These are phyloP conservation scores for Etheostoma cragini DNA, from an alignment of 2,113 vertebrate genomes.

Conservation along the genomic window DNA sequence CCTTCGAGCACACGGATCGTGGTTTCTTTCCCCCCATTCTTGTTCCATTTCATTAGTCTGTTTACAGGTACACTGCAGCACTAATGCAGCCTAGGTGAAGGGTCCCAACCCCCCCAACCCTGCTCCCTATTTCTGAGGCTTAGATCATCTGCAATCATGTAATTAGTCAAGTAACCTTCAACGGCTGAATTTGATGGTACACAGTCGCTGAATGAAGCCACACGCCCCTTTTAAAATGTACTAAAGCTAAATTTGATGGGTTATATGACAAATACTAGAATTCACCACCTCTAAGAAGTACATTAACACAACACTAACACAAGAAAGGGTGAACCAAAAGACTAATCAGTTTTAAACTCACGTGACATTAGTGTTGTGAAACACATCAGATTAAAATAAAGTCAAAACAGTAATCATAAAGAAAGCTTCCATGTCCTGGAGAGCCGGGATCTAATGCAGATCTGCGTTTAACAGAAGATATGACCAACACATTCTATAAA, in stretches of 20 bases:
- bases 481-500: not conserved
- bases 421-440: not conserved
- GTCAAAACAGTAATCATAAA: no score
- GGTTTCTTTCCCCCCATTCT: not conserved
- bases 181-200: not conserved
- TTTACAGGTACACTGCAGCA: slow-evolving; percentile 15
- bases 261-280: not conserved
- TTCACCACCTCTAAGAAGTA: not conserved
- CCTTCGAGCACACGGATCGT: not conserved
- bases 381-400: not conserved
- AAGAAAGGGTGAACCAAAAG: no score
- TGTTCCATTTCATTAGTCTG: slow-evolving; percentile 19
- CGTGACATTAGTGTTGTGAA: not conserved
- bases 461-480: no score
- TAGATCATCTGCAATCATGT: not conserved
- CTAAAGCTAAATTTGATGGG: not conserved
- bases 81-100: slow-evolving; percentile 38
- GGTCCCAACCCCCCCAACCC: not conserved
- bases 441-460: not conserved
- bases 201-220: not conserved
- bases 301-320: not conserved
- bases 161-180: slow-evolving; percentile 26
- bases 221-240: no score
- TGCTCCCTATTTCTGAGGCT: not conserved
- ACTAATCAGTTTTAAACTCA: not conserved